Evolutionary conservation across 92 coral and sea anemone species (phyloP), one percentile per base, ranked within the genome.

Genomic region (Parazoanthus swiftii): DNA sequence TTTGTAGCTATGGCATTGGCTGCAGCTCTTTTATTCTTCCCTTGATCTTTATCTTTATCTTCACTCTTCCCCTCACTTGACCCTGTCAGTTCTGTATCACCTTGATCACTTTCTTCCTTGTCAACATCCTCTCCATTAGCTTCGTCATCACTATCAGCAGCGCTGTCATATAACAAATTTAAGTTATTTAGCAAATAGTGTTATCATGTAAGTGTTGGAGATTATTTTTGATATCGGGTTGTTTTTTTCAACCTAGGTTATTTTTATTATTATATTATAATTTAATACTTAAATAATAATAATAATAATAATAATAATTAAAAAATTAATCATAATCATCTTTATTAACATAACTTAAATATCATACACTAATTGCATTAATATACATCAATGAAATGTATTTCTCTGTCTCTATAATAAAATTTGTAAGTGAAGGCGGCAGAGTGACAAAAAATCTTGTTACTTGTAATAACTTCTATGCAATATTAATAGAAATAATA

Each of bases 21-120:
- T 79, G 78, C 44, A 33, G 39, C 68, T 56, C 68, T 79, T 26
- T 79, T 79, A 44, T 56, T 79, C 68, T 79, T 79, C 83, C 66
- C 70, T 56, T 43, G 66, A 50, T 5, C 83, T 37, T 33, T 13
- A 74, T 74, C 18, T 79, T 23, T 56, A 79, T 79, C 33, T 79
- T 79, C 70, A 79, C 83, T 50, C 83, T 79, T 54, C 83, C 43
- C 71, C 42, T 79, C 70, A 79, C 70, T 18, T 50, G n/a, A 6
- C 83, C 51, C 83, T 35, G 68, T 54, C 83, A 50, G 83, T 50
- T 48, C 83, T 79, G 43, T 54, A 79, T 79, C 83, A 79, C 83
- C 83, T 21, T 68, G 35, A 50, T 79, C 38, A 74, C 78, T 74
- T 39, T 76, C 80, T 25, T 18, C 38, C 16, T 76, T 16, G 80